These are phyloP conservation scores for Drosophila mayaguana DNA, from an alignment of 2,888 invertebrate species.

Conservation along the genomic window DNA sequence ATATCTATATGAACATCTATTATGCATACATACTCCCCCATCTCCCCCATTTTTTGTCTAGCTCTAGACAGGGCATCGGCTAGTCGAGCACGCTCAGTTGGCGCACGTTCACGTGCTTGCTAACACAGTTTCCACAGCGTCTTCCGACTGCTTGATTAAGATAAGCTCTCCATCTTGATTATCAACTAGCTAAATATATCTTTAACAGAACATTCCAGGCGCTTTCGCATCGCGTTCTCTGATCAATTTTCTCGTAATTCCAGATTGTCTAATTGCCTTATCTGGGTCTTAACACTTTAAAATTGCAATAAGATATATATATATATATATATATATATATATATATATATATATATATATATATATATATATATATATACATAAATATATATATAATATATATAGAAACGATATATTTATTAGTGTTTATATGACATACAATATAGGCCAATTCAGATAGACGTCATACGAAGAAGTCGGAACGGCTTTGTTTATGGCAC, in stretches of 20 bases:
- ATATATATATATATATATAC: too few relatives aligned
- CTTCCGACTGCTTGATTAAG: constrained; percentile 11
- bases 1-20: not conserved
- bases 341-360: too few relatives aligned
- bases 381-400: too few relatives aligned
- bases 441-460: not conserved
- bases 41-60: not conserved
- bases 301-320: too few relatives aligned
- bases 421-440: not conserved
- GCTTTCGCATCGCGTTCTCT: not conserved
- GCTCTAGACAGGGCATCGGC: not conserved
- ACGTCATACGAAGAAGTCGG: not conserved
- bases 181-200: constrained; percentile 14
- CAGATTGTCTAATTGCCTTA: not conserved
- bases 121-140: constrained; percentile 7
- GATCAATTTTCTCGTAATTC: not conserved
- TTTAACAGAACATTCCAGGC: constrained; percentile 11
- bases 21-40: not conserved
- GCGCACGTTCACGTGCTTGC: not conserved
- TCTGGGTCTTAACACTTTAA: not conserved
- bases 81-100: not conserved
- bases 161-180: constrained; percentile 7
- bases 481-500: not conserved
- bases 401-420: not conserved
- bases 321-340: too few relatives aligned